Base-by-base conservation (phyloP, 2,113 vertebrate genomes). In the Hyaena hyaena region DNA sequence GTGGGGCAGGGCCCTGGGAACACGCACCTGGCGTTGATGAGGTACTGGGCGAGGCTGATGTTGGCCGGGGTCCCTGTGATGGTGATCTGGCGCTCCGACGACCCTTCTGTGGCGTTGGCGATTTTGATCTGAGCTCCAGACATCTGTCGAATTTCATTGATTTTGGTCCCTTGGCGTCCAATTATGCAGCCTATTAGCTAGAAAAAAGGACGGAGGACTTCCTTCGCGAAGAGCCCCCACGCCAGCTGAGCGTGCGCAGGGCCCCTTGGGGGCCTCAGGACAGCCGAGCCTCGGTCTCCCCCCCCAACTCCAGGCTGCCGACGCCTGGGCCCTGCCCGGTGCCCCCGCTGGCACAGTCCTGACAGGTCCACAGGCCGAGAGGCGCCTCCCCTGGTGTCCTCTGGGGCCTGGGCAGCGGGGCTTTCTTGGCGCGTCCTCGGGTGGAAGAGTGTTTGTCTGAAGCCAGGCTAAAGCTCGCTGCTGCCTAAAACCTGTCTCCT, bases 121-220 rank as follows among this genome's bases (percentile, higher is more conserved):
- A 99, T 99, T 99, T 99, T 99, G 99, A 99, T 99, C 99, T 99
- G 99, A 16, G 99, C 99, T 98, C 99, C 99, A 96, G 99, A 99
- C 99, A 99, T 99, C 99, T 99, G 99, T 97, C 99, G 99, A 98
- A 99, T 99, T 99, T 99, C 99, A 98, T 99, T 99, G 99, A 99
- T 99, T 99, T 99, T 99, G 99, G 99, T 99, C 98, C 99, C 99
- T 98, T 99, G 99, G 98, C 99, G 99, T 99, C 99, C 99, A 89
- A 99, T 99, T 98, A 99, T 99, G 98, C 99, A 99, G 98, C 99
- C 99, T 99, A 99, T 99, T 99, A 99, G 99, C 99, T 99, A 98
- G 99, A 99, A 98, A 97, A 98, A 98, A 99, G 89, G 89, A 98
- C 0, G 61, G 98, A 93, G 97, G 97, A 82, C 95, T 9, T 31